Conservation (phyloP, 2,113 vertebrate genomes). For the Alligator sinensis region DNA sequence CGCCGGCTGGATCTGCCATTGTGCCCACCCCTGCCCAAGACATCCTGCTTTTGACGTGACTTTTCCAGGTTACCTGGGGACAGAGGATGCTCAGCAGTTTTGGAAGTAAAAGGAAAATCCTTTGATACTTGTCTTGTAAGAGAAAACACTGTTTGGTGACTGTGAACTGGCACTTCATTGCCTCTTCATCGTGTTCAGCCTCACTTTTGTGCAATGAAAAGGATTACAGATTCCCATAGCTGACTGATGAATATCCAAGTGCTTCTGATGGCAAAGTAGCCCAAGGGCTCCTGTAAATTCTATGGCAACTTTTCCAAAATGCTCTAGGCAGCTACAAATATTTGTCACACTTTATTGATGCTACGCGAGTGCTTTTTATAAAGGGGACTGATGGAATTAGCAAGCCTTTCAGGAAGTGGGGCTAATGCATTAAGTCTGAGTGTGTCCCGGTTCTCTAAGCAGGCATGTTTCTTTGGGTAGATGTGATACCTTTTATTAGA, state of each 20-base stretch:
- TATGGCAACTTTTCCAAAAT: not conserved
- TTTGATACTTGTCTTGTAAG: not conserved
- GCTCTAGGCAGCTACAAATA: not conserved
- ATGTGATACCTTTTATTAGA: no score
- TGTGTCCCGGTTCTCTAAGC: not conserved
- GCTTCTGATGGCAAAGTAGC: not conserved
- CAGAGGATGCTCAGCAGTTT: not conserved
- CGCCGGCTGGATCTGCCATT: no score
- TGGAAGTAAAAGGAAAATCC: not conserved
- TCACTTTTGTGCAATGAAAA: not conserved
- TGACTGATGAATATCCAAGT: not conserved
- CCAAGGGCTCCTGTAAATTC: not conserved
- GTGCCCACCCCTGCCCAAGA: no score
- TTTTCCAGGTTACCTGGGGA: rapidly evolving
- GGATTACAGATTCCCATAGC: not conserved
- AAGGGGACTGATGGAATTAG: not conserved
- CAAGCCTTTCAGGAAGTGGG: no score
- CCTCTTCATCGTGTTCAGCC: not conserved
- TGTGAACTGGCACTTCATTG: not conserved
- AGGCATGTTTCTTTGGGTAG: no score
- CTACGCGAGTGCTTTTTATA: not conserved
- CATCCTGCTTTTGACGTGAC: not conserved
- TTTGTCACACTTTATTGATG: not conserved
- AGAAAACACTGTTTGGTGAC: not conserved
- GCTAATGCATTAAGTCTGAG: not conserved